phyloP scores from a whole-genome alignment of 53 echinoderm and acorn worm genomes.

The Echinarachnius parma region DNA sequence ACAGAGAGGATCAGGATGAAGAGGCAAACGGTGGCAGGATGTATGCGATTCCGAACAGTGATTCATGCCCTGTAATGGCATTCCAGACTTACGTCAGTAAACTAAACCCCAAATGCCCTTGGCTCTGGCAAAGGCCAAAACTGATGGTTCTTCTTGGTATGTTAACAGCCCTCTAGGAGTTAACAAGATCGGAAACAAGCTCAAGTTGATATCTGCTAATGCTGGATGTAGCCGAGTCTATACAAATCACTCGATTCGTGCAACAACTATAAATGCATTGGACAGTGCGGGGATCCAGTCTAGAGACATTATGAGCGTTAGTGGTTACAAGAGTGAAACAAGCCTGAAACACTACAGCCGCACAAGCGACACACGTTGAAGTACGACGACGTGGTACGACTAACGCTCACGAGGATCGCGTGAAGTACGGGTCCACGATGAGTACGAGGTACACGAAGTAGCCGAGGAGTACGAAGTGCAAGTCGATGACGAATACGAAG shows the following conservation, averaged over 20 bases:
- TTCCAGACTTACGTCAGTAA: constrained; percentile 28
- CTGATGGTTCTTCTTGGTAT: constrained; percentile 53
- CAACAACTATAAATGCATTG: constrained; percentile 44
- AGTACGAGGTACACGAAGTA: too few species aligned
- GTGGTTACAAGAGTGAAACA: constrained; percentile 15
- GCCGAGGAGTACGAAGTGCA: too few species aligned
- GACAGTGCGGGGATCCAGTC: constrained; percentile 37
- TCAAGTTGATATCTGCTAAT: constrained; percentile 36
- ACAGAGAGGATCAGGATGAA: constrained; percentile 30
- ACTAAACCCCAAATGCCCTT: constrained; percentile 30
- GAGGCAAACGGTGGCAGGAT: constrained; percentile 6
- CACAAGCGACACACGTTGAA: not conserved
- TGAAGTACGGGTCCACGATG: too few species aligned
- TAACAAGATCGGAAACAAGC: constrained; percentile 46
- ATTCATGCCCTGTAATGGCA: constrained; percentile 21
- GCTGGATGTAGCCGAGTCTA: constrained; percentile 51
- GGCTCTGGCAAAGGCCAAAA: too few species aligned
- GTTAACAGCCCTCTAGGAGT: constrained; percentile 45
- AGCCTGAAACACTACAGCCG: not conserved
- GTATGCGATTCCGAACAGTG: constrained; percentile 35
- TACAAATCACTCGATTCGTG: constrained; percentile 50
- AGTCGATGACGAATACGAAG: too few species aligned
- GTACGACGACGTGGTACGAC: too few species aligned
- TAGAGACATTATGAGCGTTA: constrained; percentile 35
- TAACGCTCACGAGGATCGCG: too few species aligned